phyloP scores from a whole-genome alignment of 2,797 vertebrate genomes.

The Prionace glauca region DNA sequence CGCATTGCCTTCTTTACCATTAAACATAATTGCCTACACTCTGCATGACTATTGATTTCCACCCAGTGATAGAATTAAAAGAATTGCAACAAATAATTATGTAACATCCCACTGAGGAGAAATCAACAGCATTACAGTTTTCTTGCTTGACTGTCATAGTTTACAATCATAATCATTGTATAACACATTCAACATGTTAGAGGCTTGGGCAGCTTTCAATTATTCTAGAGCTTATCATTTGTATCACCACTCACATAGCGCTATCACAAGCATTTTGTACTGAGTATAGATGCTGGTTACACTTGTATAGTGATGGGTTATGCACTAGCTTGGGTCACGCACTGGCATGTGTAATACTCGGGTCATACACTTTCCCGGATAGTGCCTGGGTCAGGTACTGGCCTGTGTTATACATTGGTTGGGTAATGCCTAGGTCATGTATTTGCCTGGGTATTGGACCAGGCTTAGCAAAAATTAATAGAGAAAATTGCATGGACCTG shows the following conservation, averaged over 20 bases:
- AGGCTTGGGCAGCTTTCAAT: background rate
- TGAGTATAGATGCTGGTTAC: constrained; percentile 69
- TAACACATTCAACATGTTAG: background rate
- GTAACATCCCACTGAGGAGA: background rate
- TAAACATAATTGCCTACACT: background rate
- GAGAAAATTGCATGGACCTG: constrained; percentile 81
- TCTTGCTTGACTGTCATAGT: background rate
- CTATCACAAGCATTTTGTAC: background rate
- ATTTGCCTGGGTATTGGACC: constrained; percentile 78
- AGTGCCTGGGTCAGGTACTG: background rate
- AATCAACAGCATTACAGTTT: background rate
- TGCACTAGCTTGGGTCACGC: constrained; percentile 43
- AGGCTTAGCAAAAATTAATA: constrained; percentile 71
- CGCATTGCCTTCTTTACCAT: background rate
- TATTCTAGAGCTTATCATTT: background rate
- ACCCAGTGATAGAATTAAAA: background rate
- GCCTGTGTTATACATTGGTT: constrained; percentile 60
- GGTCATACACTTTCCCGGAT: constrained; percentile 70
- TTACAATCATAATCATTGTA: background rate
- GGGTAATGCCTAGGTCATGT: constrained; percentile 78
- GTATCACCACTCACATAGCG: background rate
- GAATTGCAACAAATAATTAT: constrained; percentile 4
- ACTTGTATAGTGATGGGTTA: constrained; percentile 63
- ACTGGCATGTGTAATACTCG: constrained; percentile 76
- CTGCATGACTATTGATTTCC: background rate